Conservation (phyloP, 2,888 invertebrate species). For the Nomada lathburiana region DNA sequence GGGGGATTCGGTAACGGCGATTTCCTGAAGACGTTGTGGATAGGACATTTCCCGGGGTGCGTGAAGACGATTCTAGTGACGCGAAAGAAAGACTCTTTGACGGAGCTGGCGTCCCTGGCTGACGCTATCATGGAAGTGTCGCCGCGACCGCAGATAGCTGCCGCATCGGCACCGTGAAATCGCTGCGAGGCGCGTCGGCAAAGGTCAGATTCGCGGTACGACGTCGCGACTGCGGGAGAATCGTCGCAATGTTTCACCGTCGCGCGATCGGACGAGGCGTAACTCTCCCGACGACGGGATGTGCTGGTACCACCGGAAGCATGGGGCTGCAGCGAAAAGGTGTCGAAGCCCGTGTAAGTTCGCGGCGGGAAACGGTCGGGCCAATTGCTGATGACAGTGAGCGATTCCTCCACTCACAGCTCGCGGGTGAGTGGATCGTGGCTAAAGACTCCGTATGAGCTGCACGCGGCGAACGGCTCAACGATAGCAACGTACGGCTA, state of each 20-base stretch:
- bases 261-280: background rate
- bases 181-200: background rate
- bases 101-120: background rate
- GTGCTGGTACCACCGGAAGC: background rate
- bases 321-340: background rate
- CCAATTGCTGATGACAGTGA: too few species aligned
- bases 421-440: background rate
- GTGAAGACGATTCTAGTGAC: background rate
- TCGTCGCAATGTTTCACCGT: background rate
- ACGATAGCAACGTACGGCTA: background rate
- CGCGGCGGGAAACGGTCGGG: background rate
- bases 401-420: background rate
- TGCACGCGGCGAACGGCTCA: background rate
- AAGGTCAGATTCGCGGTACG: background rate
- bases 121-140: background rate
- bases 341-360: background rate
- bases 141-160: background rate
- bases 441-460: background rate
- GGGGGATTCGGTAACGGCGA: background rate
- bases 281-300: background rate
- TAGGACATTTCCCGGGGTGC: background rate
- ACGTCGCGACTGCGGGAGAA: background rate
- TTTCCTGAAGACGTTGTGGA: background rate
- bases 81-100: background rate
- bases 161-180: background rate